These are phyloP conservation scores for Craniophora ligustri DNA, from an alignment of 2,888 invertebrate species.

Conservation along the genomic window DNA sequence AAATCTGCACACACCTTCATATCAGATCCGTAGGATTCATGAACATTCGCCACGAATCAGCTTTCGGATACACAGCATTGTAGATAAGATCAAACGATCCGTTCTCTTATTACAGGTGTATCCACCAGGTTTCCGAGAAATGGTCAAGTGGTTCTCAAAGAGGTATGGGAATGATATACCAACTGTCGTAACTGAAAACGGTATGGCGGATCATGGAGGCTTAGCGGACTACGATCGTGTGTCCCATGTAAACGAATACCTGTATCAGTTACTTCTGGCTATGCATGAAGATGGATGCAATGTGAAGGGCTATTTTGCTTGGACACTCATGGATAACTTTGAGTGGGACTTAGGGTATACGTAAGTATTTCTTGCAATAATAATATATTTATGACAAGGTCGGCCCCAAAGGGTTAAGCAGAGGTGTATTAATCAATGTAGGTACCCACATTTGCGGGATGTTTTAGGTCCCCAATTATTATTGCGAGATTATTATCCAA, in stretches of 20 bases:
- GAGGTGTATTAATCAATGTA: too few relatives aligned
- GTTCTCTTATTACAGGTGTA: slow-evolving; percentile 81
- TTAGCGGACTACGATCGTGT: slow-evolving; percentile 72
- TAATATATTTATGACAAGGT: too few relatives aligned
- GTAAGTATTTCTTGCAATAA: slow-evolving; percentile 1
- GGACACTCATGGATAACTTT: slow-evolving; percentile 89
- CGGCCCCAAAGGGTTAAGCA: too few relatives aligned
- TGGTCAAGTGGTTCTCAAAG: slow-evolving; percentile 89
- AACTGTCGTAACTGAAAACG: slow-evolving; percentile 83
- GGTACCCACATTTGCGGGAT: too few relatives aligned
- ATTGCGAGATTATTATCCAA: too few relatives aligned
- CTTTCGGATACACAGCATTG: neutral
- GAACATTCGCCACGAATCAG: too few relatives aligned
- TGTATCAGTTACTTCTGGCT: slow-evolving; percentile 70
- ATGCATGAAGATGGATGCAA: slow-evolving; percentile 70
- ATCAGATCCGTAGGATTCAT: too few relatives aligned
- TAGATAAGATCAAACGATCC: neutral
- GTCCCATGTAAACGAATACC: slow-evolving; percentile 66
- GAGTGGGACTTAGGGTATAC: slow-evolving; percentile 78
- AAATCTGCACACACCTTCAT: too few relatives aligned
- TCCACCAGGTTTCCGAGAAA: slow-evolving; percentile 90
- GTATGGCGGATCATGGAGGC: slow-evolving; percentile 73
- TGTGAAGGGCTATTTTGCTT: slow-evolving; percentile 83
- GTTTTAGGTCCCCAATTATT: too few relatives aligned
- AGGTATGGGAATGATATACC: slow-evolving; percentile 82